Evolutionary conservation across 2,113 vertebrate species (phyloP).

Genomic region (Ailurus styani): DNA sequence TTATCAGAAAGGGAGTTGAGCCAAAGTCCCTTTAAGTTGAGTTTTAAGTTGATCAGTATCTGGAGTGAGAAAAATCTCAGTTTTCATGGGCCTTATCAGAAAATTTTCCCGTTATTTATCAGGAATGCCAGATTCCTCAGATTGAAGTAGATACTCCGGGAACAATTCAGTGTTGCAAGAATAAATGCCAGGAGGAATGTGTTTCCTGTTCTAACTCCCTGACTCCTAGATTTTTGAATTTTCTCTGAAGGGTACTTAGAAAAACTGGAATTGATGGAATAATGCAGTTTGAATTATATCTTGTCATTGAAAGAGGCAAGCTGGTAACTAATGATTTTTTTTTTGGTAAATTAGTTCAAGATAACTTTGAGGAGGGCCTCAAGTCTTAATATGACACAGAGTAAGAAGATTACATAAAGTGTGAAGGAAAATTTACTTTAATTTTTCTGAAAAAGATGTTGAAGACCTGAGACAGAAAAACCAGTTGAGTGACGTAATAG

Average conservation of each 20-base stretch:
- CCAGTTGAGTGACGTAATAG: background rate
- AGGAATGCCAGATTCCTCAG: background rate
- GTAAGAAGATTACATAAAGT: background rate
- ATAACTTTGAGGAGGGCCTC: constrained; percentile 33
- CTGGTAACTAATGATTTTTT: background rate
- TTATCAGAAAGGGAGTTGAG: constrained; percentile 1
- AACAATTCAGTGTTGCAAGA: background rate
- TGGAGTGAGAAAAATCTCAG: background rate
- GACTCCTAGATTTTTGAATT: background rate
- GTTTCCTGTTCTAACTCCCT: background rate
- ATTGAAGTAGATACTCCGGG: background rate
- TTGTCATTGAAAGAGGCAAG: constrained; percentile 56
- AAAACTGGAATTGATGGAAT: constrained; percentile 54
- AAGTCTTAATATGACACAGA: constrained; percentile 34
- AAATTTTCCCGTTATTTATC: background rate
- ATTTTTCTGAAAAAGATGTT: constrained; percentile 24
- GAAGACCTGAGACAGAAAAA: background rate
- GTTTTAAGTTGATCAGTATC: constrained; percentile 3
- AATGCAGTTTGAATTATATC: constrained; percentile 61
- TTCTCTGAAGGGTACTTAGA: constrained; percentile 47
- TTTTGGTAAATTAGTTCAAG: constrained; percentile 62
- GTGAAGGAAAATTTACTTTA: background rate
- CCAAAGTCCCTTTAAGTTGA: too few relatives aligned
- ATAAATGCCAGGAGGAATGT: background rate
- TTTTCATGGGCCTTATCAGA: constrained; percentile 21